Evolutionary conservation across 2,888 invertebrate genomes (phyloP), one percentile per base, ranked within the genome.

Genomic region (Cylindroiulus punctatus): DNA sequence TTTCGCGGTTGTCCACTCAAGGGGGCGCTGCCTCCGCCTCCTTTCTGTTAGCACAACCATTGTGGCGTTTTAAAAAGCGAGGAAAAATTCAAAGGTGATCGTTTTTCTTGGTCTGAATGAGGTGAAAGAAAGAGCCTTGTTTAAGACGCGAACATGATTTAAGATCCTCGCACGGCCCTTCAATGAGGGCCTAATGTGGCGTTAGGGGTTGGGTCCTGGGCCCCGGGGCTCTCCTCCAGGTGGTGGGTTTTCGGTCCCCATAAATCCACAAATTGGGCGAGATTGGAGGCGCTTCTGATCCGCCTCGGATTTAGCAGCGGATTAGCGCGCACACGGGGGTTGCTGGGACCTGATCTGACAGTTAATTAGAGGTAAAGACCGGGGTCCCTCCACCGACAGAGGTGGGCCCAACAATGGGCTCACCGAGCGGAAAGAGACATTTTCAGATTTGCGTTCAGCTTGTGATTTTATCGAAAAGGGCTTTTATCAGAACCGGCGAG

Each of bases 61-160:
- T 81, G 81, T 81, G 40, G 19, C 30, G 36, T 2, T 19, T 81
- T 81, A 30, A 81, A 81, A 65, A 40, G 36, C 32, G 40, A 81
- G 81, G 40, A 40, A 81, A 81, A 40, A 36, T 81, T 81, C 36
- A 30, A 81, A 36, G 40, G 81, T 81, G 81, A 81, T 81, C 81
- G 81, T 81, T 81, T 81, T 81, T 81, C 81, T 81, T 81, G 40
- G 81, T 81, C n/a, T 81, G 81, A 81, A 57, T 57, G 57, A 57
- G 57, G 57, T 57, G 57, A 22, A 57, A 57, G 57, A 57, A 81
- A 81, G 32, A 32, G 81, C 40, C 81, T 81, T 81, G 40, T 81
- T 81, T 81, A 81, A 81, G 4, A 36, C 32, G 30, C 40, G 81
- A 32, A 81, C 40, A 36, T 81, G 81, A 81, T 81, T 81, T 81